phyloP scores from a whole-genome alignment of 1,140 invertebrate species.

The Solen grandis region DNA sequence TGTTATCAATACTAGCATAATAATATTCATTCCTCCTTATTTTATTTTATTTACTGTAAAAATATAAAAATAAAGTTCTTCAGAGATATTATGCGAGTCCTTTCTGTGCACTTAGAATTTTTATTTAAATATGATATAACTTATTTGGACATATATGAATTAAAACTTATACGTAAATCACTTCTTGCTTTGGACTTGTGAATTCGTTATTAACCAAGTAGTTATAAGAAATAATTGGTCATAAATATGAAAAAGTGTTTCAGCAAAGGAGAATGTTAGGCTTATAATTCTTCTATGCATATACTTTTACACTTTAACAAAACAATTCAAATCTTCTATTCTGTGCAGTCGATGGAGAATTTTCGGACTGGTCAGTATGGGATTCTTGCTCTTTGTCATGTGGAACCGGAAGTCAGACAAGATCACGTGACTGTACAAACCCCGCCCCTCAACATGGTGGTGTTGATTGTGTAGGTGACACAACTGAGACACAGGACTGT shows the following conservation, averaged over 20 bases:
- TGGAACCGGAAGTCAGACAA: slow-evolving; percentile 21
- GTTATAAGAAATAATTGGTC: background rate
- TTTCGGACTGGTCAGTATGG: slow-evolving; percentile 11
- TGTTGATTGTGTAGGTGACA: slow-evolving; percentile 39
- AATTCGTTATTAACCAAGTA: background rate
- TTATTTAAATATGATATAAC: too few species aligned
- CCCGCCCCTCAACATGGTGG: slow-evolving; percentile 54
- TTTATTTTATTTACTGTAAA: background rate
- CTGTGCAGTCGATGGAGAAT: slow-evolving; percentile 15
- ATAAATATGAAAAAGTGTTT: too few species aligned
- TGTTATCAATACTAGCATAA: too few species aligned
- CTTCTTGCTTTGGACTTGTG: background rate
- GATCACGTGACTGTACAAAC: slow-evolving; percentile 46
- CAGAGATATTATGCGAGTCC: background rate
- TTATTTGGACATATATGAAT: background rate
- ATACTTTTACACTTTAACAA: too few species aligned
- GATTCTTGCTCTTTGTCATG: slow-evolving; percentile 15
- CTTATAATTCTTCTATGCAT: too few species aligned
- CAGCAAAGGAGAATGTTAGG: too few species aligned
- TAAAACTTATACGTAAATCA: background rate
- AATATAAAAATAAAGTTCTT: background rate
- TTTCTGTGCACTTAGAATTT: too few species aligned
- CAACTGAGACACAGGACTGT: slow-evolving; percentile 24
- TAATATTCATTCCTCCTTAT: too few species aligned
- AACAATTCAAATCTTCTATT: too few species aligned